Evolutionary conservation across 1,140 invertebrate genomes (phyloP).

Genomic region (Procambarus clarkii): DNA sequence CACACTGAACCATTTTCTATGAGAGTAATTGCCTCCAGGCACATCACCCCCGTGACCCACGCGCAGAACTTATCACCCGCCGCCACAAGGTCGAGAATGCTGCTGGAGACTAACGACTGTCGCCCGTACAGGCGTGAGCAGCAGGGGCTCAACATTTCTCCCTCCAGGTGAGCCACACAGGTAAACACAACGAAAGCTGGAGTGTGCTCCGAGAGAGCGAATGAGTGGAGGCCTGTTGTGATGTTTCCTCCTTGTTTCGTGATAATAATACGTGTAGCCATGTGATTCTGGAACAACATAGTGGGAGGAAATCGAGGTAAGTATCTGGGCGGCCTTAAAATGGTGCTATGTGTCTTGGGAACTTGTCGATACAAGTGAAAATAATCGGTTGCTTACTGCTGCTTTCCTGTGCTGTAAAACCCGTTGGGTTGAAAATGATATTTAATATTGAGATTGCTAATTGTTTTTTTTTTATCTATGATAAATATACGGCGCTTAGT

Average conservation of each 20-base stretch:
- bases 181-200: constrained; percentile 63
- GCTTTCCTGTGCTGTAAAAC: constrained; percentile 1
- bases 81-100: constrained; percentile 24
- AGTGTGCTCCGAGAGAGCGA: constrained; percentile 31
- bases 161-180: constrained; percentile 54
- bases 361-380: background rate
- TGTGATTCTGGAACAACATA: constrained; percentile 23
- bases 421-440: background rate
- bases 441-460: too few species aligned
- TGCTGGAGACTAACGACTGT: background rate
- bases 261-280: constrained; percentile 25
- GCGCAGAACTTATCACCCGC: background rate
- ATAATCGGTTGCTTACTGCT: background rate
- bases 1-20: constrained; percentile 57
- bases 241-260: constrained; percentile 32
- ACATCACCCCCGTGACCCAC: background rate
- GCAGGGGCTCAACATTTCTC: constrained; percentile 15
- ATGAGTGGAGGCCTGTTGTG: constrained; percentile 6
- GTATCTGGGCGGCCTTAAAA: background rate
- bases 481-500: too few species aligned
- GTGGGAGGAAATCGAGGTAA: constrained; percentile 30
- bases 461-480: too few species aligned
- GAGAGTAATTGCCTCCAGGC: constrained; percentile 27
- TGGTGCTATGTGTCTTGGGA: background rate
- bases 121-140: background rate